These are phyloP conservation scores for Coleophora flavipennella DNA, from an alignment of 2,888 invertebrate genomes.

Conservation along the genomic window DNA sequence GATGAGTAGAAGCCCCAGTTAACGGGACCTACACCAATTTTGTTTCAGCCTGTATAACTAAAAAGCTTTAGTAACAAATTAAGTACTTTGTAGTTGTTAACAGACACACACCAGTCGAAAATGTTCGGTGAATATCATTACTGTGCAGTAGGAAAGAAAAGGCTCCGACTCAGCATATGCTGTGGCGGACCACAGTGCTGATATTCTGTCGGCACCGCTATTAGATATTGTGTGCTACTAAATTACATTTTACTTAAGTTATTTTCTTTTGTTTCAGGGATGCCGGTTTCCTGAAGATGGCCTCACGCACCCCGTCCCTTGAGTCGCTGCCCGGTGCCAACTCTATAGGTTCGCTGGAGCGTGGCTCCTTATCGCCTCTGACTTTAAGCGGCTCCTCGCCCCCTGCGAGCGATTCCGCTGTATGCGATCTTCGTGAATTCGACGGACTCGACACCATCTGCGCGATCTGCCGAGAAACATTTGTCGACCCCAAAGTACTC, in stretches of 20 bases:
- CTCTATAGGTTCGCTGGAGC: slow-evolving; percentile 91
- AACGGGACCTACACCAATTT: no score
- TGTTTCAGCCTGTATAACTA: no score
- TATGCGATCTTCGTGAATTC: slow-evolving; percentile 80
- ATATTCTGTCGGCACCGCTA: no score
- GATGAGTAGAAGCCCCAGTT: no score
- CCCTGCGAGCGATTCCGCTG: slow-evolving; percentile 87
- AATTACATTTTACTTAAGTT: neutral
- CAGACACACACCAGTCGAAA: no score
- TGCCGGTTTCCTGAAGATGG: slow-evolving; percentile 94
- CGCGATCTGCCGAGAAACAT: slow-evolving; percentile 83
- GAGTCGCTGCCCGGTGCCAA: slow-evolving; percentile 93
- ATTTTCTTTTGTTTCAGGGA: slow-evolving; percentile 77
- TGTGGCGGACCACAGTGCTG: no score
- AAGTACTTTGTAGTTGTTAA: no score
- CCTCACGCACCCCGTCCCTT: slow-evolving; percentile 92
- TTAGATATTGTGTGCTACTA: no score
- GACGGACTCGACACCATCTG: slow-evolving; percentile 76
- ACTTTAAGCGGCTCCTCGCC: slow-evolving; percentile 91
- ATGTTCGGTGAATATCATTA: no score
- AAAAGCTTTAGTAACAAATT: no score
- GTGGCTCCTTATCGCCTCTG: slow-evolving; percentile 85
- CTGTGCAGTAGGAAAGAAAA: no score
- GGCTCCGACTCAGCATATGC: no score
- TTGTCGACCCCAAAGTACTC: slow-evolving; percentile 81